Evolutionary conservation across 2,113 vertebrate genomes (phyloP).

Genomic region (Megaceryle torquata): DNA sequence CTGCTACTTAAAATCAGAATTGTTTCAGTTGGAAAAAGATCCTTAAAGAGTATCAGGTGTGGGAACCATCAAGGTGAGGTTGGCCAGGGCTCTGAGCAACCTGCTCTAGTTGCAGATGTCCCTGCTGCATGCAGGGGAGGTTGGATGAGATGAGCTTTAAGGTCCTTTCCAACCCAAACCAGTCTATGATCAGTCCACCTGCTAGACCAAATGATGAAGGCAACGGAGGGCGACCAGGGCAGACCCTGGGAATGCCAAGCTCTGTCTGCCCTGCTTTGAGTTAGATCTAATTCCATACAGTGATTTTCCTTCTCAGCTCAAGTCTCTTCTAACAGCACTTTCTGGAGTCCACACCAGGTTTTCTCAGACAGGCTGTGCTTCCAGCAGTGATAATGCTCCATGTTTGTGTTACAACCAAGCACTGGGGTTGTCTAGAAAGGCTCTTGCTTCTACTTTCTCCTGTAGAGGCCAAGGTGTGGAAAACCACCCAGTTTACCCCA

Average conservation of each 20-base stretch:
- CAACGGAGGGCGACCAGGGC: neutral
- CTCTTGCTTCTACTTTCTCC: too few species aligned
- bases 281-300: too few species aligned
- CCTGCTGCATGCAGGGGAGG: neutral
- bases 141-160: neutral
- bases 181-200: neutral
- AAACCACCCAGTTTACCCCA: too few species aligned
- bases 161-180: neutral
- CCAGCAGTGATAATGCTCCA: too few species aligned
- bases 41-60: neutral
- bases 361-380: too few species aligned
- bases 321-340: too few species aligned
- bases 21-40: neutral
- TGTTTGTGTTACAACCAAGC: too few species aligned
- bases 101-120: neutral
- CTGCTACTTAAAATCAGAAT: neutral
- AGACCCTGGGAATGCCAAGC: neutral
- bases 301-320: too few species aligned
- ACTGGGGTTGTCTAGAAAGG: too few species aligned
- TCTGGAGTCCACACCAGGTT: too few species aligned
- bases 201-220: neutral
- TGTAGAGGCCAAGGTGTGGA: too few species aligned
- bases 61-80: neutral
- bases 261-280: too few species aligned
- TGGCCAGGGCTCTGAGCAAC: neutral